Conservation (phyloP, 2,888 invertebrate species). For the Nineta flava region DNA sequence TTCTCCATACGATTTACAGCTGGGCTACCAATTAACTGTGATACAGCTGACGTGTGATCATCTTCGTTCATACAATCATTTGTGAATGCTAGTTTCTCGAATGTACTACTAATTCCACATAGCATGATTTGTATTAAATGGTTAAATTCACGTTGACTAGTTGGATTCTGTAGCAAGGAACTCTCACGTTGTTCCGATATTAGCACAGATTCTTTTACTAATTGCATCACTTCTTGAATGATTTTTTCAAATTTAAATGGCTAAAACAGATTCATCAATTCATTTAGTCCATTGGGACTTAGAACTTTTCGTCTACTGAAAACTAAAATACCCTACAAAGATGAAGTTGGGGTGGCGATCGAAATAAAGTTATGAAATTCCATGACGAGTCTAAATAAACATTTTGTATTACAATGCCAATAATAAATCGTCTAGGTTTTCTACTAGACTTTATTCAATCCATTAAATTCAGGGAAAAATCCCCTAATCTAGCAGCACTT, state of each 20-base stretch:
- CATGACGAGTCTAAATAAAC: too few species aligned
- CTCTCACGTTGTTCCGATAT: constrained; percentile 52
- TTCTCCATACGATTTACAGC: constrained; percentile 17
- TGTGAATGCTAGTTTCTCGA: constrained; percentile 55
- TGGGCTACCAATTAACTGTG: constrained; percentile 47
- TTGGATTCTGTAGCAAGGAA: constrained; percentile 34
- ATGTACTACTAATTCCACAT: constrained; percentile 43
- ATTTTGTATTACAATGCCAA: too few species aligned
- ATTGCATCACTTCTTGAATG: constrained; percentile 54
- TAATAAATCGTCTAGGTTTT: too few species aligned
- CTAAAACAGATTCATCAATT: constrained; percentile 23
- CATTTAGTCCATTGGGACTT: not conserved
- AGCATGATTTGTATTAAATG: constrained; percentile 42
- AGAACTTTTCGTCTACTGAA: too few species aligned
- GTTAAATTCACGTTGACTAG: constrained; percentile 31
- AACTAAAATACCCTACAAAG: too few species aligned
- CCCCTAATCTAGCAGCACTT: too few species aligned
- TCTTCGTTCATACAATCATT: constrained; percentile 48
- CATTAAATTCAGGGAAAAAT: too few species aligned
- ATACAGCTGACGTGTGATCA: constrained; percentile 35
- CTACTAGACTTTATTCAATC: too few species aligned
- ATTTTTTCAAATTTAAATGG: constrained; percentile 58
- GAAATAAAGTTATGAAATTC: too few species aligned
- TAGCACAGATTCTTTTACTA: constrained; percentile 51
- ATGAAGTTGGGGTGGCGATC: too few species aligned